phyloP scores from a whole-genome alignment of 2,888 invertebrate species.

The Tiliacea aurago region DNA sequence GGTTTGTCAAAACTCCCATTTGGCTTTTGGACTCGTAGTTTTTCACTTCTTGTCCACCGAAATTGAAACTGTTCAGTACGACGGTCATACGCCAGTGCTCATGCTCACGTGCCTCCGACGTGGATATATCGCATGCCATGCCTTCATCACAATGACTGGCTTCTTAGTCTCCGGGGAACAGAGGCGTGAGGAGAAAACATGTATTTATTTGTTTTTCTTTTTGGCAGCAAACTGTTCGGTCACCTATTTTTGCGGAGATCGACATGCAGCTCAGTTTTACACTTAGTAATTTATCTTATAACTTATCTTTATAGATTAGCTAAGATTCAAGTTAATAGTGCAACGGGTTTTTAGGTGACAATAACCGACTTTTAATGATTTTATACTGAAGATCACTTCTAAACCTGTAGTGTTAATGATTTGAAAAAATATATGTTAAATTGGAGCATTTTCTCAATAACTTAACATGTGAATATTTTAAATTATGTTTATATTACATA shows the following conservation, averaged over 20 bases:
- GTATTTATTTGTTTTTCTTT: conserved; percentile 46
- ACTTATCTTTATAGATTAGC: too few species aligned
- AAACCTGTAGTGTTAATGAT: too few species aligned
- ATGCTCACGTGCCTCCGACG: conserved; percentile 42
- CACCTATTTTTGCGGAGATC: conserved; percentile 11
- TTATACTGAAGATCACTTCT: too few species aligned
- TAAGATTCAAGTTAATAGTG: background rate
- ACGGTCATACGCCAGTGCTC: background rate
- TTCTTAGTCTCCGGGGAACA: conserved; percentile 46
- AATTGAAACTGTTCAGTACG: conserved; percentile 27
- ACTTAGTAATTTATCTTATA: background rate
- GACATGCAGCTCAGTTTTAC: background rate
- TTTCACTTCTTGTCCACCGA: background rate
- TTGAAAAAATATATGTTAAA: too few species aligned
- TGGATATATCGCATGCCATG: conserved; percentile 49
- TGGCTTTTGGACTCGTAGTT: background rate
- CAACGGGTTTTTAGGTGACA: too few species aligned
- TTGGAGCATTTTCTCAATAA: too few species aligned
- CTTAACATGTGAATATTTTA: too few species aligned
- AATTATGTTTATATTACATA: too few species aligned
- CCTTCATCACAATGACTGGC: conserved; percentile 57
- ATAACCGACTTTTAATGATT: too few species aligned
- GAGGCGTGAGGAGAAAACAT: conserved; percentile 39
- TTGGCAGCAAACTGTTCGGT: background rate
- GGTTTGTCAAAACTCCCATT: background rate